phyloP scores from a whole-genome alignment of 2,797 vertebrate genomes.

The Denticeps clupeoides region DNA sequence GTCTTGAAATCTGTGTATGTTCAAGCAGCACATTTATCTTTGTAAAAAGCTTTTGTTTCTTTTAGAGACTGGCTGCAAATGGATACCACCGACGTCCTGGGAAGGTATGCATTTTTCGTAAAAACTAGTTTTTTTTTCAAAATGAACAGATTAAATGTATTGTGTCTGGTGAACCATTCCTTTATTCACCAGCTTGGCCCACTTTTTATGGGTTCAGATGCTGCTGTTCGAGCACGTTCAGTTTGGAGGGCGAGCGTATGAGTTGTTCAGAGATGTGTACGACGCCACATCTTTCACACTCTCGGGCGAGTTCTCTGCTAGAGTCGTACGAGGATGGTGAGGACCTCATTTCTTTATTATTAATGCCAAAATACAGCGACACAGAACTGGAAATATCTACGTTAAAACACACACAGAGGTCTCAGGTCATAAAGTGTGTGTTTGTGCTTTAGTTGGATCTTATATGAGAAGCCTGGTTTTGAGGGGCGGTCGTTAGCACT shows the following conservation, averaged over 20 bases:
- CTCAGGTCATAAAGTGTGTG: too few species aligned
- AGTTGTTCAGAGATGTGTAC: constrained; percentile 66
- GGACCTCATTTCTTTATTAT: too few species aligned
- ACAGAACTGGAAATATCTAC: not conserved
- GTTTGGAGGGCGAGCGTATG: constrained; percentile 56
- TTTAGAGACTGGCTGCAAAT: constrained; percentile 39
- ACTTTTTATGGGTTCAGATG: too few species aligned
- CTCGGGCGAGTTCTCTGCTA: constrained; percentile 68
- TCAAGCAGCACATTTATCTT: too few species aligned
- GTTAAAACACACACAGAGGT: not conserved
- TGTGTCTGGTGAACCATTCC: too few species aligned
- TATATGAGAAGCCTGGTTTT: constrained; percentile 83
- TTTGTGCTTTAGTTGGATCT: constrained; percentile 69
- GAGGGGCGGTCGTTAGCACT: constrained; percentile 73
- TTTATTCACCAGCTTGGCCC: too few species aligned
- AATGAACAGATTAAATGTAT: not conserved
- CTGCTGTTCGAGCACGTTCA: constrained; percentile 67
- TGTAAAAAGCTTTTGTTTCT: constrained; percentile 19
- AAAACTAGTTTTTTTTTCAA: not conserved
- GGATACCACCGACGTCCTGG: constrained; percentile 80
- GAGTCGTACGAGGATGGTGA: constrained; percentile 87
- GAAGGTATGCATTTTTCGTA: constrained; percentile 64
- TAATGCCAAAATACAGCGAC: not conserved
- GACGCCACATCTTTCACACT: constrained; percentile 73
- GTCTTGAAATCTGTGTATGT: too few species aligned